Percentiles rank a stretch among this genome's conserved stretches.
Conservation (phyloP, 2,888 invertebrate genomes). For the Cephus pygmeus region DNA sequence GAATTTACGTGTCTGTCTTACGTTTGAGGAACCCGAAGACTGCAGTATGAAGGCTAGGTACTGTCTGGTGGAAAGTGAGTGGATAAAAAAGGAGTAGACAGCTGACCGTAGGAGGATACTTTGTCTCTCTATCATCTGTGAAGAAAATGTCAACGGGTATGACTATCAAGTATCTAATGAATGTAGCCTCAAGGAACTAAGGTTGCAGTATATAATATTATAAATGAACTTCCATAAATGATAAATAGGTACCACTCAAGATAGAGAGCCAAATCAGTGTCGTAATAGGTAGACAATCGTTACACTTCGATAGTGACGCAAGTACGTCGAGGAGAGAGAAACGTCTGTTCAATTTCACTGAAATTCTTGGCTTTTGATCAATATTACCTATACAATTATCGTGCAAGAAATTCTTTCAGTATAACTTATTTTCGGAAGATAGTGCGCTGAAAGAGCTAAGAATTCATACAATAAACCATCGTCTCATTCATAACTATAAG, state of each 20-base stretch:
- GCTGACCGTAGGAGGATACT: neutral
- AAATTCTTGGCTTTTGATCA: neutral
- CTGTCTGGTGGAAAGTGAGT: neutral
- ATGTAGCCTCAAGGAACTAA: neutral
- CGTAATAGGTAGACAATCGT: neutral
- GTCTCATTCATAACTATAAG: neutral
- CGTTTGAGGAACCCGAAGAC: neutral
- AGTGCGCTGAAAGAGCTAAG: neutral
- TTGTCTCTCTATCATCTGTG: neutral
- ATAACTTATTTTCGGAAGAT: neutral
- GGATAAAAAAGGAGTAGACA: neutral
- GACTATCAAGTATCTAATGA: neutral
- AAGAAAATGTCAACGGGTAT: neutral
- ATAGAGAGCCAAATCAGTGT: neutral
- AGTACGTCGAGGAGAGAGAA: neutral
- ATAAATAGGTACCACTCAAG: neutral
- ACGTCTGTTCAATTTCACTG: neutral
- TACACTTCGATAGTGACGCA: neutral
- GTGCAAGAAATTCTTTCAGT: neutral
- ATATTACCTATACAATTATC: neutral
- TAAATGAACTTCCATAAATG: neutral
- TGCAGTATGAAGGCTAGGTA: neutral
- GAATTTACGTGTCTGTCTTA: neutral
- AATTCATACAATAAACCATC: neutral
- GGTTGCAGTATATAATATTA: neutral